Evolutionary conservation across 2,113 vertebrate species (phyloP), one percentile per base, ranked within the genome.

Genomic region (Phocoena phocoena): DNA sequence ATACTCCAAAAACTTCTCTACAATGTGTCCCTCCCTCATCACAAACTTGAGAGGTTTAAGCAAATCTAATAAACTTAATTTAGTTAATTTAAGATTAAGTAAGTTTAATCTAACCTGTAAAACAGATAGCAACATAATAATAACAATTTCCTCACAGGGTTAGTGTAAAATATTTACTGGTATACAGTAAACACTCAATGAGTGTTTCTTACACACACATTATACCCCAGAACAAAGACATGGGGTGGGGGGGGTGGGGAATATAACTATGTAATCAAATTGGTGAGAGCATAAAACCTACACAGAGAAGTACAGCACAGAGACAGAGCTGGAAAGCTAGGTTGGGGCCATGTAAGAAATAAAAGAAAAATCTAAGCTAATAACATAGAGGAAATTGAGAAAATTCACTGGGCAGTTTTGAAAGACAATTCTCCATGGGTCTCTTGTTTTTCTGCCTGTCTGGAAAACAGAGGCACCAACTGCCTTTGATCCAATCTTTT

Each of bases 1-100:
- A 23, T 58, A 47, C 11, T 65, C 38, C 13, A 87, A 90, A 62
- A 73, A 50, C 21, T 74, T 88, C 41, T 76, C 31, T 62, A 76
- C 47, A 68, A 74, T 76, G 26, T 87, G 26, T 31, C 21, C 15
- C 47, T 65, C 31, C 21, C 31, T 74, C 77, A 96, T 53, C 47
- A 96, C 44, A 85, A 81, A 74, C 31, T 15, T 90, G n/a, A 58
- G 55, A 80, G 85, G 55, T 58, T 60, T 94, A 58, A 44, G 44
- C 38, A 70, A 91, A 87, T 53, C 55, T 62, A 74, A 74, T 47
- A 26, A 88, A 47, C 73, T 63, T 86, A 53, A 65, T 15, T n/a
- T 23, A 53, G 47, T 67, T 85, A 67, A 84, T 85, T 85, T 26
- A 53, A 53, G 14, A 53, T 28, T 17, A 62, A 74, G 20, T 87